Conservation (phyloP, 2,888 invertebrate species). For the Mythimna loreyi region DNA sequence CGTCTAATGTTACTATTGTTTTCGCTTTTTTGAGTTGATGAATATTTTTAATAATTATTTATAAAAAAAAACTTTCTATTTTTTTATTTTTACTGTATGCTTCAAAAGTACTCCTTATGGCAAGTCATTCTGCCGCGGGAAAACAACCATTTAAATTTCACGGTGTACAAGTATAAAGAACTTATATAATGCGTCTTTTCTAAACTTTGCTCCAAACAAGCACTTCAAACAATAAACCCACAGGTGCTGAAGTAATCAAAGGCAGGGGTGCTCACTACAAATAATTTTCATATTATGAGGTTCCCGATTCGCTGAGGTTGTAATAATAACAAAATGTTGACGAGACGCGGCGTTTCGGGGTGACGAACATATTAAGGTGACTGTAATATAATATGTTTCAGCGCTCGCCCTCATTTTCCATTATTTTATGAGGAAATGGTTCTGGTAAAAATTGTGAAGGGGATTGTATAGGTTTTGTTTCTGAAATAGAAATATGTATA, state of each 20-base stretch:
- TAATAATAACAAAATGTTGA: slow-evolving; percentile 48
- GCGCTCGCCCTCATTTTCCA: not conserved
- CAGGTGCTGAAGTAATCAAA: slow-evolving; percentile 43
- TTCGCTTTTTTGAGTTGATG: too few species aligned
- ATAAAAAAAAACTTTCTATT: too few species aligned
- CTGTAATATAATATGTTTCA: slow-evolving; percentile 20
- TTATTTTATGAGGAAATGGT: slow-evolving; percentile 26
- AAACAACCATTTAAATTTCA: too few species aligned
- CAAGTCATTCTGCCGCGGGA: too few species aligned
- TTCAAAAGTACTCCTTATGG: too few species aligned
- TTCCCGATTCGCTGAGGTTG: slow-evolving; percentile 38
- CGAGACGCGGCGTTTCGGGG: slow-evolving; percentile 14
- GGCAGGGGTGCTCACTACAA: slow-evolving; percentile 19
- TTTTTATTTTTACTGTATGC: too few species aligned
- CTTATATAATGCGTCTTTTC: slow-evolving; percentile 7
- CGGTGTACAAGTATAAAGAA: too few species aligned
- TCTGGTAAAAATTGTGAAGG: slow-evolving; percentile 5
- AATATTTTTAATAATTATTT: too few species aligned
- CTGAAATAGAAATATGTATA: not conserved
- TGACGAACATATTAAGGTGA: slow-evolving; percentile 18
- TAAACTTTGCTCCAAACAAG: slow-evolving; percentile 12
- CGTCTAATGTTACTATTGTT: too few species aligned
- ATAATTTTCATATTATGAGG: slow-evolving; percentile 46
- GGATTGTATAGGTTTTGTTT: not conserved
- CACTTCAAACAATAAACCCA: slow-evolving; percentile 32